Evolutionary conservation across 92 coral and sea anemone species (phyloP).

Genomic region (Blastomussa wellsi): DNA sequence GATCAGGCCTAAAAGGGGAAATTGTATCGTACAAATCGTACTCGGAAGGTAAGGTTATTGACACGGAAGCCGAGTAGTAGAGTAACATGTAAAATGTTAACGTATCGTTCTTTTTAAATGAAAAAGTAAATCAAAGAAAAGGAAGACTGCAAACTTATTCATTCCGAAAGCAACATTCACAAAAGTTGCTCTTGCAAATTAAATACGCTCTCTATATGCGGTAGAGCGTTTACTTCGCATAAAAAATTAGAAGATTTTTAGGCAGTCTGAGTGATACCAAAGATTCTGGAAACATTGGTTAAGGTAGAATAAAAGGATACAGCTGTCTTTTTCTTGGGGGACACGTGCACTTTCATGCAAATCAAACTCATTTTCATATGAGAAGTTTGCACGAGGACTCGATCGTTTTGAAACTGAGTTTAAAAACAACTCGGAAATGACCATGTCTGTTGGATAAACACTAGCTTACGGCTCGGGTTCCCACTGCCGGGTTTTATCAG

Average conservation of each 20-base stretch:
- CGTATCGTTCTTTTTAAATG: neutral
- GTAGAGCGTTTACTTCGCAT: too few species aligned
- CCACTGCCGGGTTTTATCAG: neutral
- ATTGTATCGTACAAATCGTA: slow-evolving; percentile 48
- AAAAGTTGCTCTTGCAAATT: neutral
- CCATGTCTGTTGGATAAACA: neutral
- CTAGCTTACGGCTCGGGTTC: neutral
- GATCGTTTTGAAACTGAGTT: too few species aligned
- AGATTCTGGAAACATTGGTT: neutral
- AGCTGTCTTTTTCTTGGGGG: too few species aligned
- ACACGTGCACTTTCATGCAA: too few species aligned
- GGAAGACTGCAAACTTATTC: neutral
- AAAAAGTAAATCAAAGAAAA: neutral
- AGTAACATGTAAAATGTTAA: neutral
- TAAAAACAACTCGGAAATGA: neutral
- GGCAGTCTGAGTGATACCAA: too few species aligned
- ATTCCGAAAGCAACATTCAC: neutral
- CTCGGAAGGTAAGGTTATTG: slow-evolving; percentile 66
- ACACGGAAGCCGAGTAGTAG: neutral
- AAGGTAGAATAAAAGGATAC: too few species aligned
- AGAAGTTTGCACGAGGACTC: too few species aligned
- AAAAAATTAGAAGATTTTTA: too few species aligned
- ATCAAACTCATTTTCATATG: too few species aligned
- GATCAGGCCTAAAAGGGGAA: slow-evolving; percentile 48
- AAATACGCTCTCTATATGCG: too few species aligned